A percentile compares a stretch with the other conserved stretches of the same genome.
These are phyloP conservation scores for Patella ulyssiponensis DNA, from an alignment of 2,888 invertebrate species.

Conservation along the genomic window DNA sequence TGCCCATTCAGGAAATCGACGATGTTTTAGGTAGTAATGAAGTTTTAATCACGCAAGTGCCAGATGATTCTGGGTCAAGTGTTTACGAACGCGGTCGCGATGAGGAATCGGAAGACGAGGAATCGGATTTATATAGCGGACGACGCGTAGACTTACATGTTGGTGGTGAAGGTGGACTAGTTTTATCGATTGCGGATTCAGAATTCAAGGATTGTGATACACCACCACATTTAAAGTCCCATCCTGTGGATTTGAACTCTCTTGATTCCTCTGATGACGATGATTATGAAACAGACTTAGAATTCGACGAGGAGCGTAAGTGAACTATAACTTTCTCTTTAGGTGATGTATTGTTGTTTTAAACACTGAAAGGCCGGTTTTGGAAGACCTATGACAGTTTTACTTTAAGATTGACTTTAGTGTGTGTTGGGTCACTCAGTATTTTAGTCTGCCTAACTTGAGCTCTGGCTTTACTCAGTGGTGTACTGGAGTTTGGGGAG, in stretches of 20 bases:
- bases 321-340: neutral
- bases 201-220: conserved; percentile 40
- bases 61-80: neutral
- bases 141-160: neutral
- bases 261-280: conserved; percentile 41
- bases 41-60: conserved; percentile 15
- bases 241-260: conserved; percentile 27
- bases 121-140: neutral
- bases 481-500: no score
- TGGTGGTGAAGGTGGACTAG: neutral
- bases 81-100: neutral
- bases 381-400: no score
- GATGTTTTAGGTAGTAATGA: neutral
- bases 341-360: no score
- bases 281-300: conserved; percentile 63
- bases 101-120: neutral
- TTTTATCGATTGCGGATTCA: conserved; percentile 15
- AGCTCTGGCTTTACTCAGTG: no score
- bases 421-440: no score
- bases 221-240: conserved; percentile 42
- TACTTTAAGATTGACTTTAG: no score
- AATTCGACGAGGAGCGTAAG: conserved; percentile 58
- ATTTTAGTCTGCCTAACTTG: no score
- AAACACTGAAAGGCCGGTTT: no score
- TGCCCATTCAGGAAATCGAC: neutral